phyloP scores from a whole-genome alignment of 1,140 invertebrate genomes.

The Pachypsylla venusta region DNA sequence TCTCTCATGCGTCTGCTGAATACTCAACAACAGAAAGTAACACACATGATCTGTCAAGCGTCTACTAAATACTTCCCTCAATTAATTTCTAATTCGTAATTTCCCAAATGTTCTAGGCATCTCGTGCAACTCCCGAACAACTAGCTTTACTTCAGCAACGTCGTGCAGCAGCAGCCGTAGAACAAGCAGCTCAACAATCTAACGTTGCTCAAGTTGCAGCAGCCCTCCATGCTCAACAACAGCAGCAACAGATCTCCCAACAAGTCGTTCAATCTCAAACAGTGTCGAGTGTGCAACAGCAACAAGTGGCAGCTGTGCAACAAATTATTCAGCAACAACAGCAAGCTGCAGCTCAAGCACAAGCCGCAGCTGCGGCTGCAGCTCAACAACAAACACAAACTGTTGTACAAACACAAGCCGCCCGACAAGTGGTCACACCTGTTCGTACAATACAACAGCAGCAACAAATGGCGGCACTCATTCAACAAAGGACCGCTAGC shows the following conservation, averaged over 20 bases:
- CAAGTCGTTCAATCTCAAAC: slow-evolving; percentile 13
- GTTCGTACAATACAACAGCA: background rate
- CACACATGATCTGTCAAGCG: no score
- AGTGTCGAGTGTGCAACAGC: background rate
- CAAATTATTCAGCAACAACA: slow-evolving; percentile 27
- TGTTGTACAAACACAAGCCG: background rate
- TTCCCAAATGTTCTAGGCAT: no score
- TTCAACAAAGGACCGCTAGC: background rate
- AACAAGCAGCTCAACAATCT: slow-evolving; percentile 11
- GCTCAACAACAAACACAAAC: slow-evolving; percentile 15
- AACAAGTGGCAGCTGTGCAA: slow-evolving; percentile 1
- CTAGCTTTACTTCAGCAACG: slow-evolving; percentile 29
- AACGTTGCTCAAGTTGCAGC: slow-evolving; percentile 8
- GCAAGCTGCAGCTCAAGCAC: slow-evolving; percentile 30
- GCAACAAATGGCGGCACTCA: no score
- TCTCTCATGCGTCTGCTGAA: slow-evolving; percentile 26
- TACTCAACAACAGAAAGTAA: no score
- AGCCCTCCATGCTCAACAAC: slow-evolving; percentile 2
- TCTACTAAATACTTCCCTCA: no score
- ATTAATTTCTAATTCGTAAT: no score
- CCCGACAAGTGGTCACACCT: background rate
- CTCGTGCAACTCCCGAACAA: slow-evolving; percentile 16
- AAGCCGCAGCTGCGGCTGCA: slow-evolving; percentile 31
- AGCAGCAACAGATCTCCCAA: slow-evolving; percentile 20
- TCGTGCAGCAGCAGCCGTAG: slow-evolving; percentile 9